Evolutionary conservation across 2,113 vertebrate species (phyloP).

Genomic region (Corydoras maculifer): DNA sequence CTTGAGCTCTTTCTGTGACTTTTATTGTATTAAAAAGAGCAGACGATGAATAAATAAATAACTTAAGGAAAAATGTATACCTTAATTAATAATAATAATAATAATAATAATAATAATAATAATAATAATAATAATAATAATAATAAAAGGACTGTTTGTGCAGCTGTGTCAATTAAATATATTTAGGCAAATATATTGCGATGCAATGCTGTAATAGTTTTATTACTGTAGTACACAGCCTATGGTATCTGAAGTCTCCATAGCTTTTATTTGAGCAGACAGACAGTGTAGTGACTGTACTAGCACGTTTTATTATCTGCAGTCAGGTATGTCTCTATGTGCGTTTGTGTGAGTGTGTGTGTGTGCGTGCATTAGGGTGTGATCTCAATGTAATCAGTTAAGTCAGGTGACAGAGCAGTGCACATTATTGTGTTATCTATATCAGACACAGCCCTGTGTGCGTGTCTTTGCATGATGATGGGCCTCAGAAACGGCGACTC

Average conservation of each 20-base stretch:
- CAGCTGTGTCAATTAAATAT: too few relatives aligned
- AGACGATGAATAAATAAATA: too few relatives aligned
- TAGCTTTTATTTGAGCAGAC: neutral
- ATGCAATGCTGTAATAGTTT: neutral
- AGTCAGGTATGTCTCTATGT: conserved; percentile 25
- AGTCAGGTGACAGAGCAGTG: conserved; percentile 30
- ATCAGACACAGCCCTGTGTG: conserved; percentile 29
- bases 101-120: too few relatives aligned
- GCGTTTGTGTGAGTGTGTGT: conserved; percentile 37
- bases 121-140: too few relatives aligned
- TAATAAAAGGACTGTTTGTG: too few relatives aligned
- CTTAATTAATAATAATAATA: too few relatives aligned
- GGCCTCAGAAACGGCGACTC: conserved; percentile 48
- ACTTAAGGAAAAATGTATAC: too few relatives aligned
- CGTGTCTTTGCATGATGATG: conserved; percentile 55
- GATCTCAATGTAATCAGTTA: conserved; percentile 35
- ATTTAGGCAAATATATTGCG: too few relatives aligned
- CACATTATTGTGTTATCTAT: conserved; percentile 38
- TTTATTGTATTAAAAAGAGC: too few relatives aligned
- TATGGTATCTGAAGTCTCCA: neutral
- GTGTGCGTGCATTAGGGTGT: conserved; percentile 10
- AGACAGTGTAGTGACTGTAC: neutral
- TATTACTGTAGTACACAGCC: neutral
- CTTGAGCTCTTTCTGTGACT: too few relatives aligned
- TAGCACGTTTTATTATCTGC: conserved; percentile 9